phyloP scores from a whole-genome alignment of 2,113 vertebrate species.

The Parotia lawesii region DNA sequence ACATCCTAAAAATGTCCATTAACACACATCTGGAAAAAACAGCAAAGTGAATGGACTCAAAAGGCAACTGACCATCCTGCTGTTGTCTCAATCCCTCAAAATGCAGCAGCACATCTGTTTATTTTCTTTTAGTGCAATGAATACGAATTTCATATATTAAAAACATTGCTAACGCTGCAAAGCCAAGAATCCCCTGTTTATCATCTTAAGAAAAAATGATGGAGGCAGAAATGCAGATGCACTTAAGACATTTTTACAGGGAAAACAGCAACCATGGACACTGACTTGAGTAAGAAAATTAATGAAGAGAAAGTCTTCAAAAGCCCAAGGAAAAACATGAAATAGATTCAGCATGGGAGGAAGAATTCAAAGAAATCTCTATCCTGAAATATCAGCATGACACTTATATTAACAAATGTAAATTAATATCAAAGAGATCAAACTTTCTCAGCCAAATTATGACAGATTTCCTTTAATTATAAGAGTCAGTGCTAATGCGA shows the following conservation, averaged over 20 bases:
- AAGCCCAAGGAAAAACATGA: not conserved
- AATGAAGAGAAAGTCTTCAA: not conserved
- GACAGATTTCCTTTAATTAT: not conserved
- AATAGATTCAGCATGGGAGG: not conserved
- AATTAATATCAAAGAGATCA: not conserved
- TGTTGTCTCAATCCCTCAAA: not conserved
- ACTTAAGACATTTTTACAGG: not conserved
- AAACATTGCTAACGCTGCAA: not conserved
- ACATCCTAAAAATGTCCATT: not conserved
- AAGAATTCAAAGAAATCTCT: not conserved
- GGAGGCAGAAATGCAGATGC: not conserved
- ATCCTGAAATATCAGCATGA: not conserved
- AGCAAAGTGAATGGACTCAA: not conserved
- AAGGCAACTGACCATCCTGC: not conserved
- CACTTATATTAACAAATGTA: not conserved
- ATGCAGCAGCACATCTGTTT: not conserved
- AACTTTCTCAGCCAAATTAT: not conserved
- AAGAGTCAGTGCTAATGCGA: not conserved
- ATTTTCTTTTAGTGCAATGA: not conserved
- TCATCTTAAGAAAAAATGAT: not conserved
- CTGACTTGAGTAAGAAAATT: not conserved
- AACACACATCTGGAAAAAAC: constrained; percentile 36
- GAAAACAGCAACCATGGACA: not conserved
- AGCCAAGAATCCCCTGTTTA: not conserved
- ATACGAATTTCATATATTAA: not conserved